Evolutionary conservation across 1,140 invertebrate species (phyloP).

Genomic region (Trigoniulus corallinus): DNA sequence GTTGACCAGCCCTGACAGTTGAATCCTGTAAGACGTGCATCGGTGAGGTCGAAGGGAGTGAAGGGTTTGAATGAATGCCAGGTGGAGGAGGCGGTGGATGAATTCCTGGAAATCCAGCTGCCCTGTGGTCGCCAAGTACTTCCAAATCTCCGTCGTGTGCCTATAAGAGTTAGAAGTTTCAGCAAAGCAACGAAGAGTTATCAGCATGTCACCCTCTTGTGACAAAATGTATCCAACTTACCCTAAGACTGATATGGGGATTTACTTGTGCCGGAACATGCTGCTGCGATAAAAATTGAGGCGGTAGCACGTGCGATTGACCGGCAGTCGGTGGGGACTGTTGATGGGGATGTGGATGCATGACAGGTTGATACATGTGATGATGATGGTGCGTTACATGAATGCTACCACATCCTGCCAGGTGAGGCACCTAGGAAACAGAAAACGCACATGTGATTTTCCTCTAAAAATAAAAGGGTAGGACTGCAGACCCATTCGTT

Average conservation of each 20-base stretch:
- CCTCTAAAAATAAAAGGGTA: no score
- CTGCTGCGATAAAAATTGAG: slow-evolving; percentile 3
- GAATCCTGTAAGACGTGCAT: slow-evolving; percentile 23
- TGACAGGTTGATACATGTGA: slow-evolving; percentile 20
- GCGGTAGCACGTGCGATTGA: slow-evolving; percentile 6
- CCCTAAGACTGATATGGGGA: no score
- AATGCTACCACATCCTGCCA: slow-evolving; percentile 25
- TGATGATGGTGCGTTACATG: slow-evolving; percentile 23
- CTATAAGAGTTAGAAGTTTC: slow-evolving; percentile 7
- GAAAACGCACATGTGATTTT: no score
- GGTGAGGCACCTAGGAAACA: slow-evolving; percentile 16
- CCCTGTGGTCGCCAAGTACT: slow-evolving; percentile 15
- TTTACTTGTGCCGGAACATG: slow-evolving; percentile 13
- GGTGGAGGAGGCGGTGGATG: slow-evolving; percentile 3
- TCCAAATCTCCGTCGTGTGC: slow-evolving; percentile 20
- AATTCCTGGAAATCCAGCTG: slow-evolving; percentile 10
- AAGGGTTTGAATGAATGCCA: background rate
- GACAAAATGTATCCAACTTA: no score
- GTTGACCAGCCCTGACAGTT: slow-evolving; percentile 21
- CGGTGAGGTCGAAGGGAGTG: slow-evolving; percentile 11
- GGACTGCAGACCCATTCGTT: no score
- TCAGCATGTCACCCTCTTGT: no score
- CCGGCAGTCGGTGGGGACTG: slow-evolving; percentile 12
- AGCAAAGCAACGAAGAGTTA: background rate
- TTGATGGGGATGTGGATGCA: slow-evolving; percentile 32